Base-by-base conservation (phyloP, 1,140 invertebrate species). In the Camponotus pennsylvanicus region DNA sequence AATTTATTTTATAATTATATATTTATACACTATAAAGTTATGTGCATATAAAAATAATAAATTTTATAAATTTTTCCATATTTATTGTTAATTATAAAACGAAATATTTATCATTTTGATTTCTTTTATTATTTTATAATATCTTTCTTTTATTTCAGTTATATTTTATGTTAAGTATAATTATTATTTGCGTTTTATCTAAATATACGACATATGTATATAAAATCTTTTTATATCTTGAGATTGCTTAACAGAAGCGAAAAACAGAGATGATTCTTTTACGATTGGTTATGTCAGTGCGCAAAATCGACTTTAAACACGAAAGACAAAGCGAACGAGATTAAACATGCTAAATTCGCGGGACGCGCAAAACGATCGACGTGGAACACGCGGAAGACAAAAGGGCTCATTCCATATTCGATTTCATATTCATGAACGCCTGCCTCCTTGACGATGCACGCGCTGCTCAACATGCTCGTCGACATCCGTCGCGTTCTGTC, bases 361-460 rank as follows among this genome's bases (percentile, higher is more conserved):
- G 42, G 73, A 59, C 49, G 87, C 27, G 27, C 27, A 27, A 27
- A 27, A 27, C 27, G 27, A 89, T 71, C 73, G 71, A 27, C 55
- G 52, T 32, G 42, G 55, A 45, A 75, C 37, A 61, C 8, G 18
- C 71, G 61, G 3, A 27, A 77, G 66, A 93, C 92, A 92, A 93
- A 92, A 93, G 92, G 86, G 82, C 79, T 89, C 61, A 75, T 89
- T 90, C 88, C 89, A 92, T 92, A 92, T 88, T 89, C 89, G 91
- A 52, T 92, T 93, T 92, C 92, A 92, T 92, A 93, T 93, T 93
- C 91, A 93, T 92, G 92, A 92, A 83, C 87, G 77, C 55, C 79
- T 37, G 49, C 40, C 52, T 71, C 52, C 42, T 63, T 67, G 76
- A 70, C 52, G 79, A 87, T 82, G 86, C 79, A 89, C 90, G 85